These are phyloP conservation scores for Gasterosteus nipponicus DNA, from an alignment of 2,113 vertebrate genomes.

Conservation along the genomic window DNA sequence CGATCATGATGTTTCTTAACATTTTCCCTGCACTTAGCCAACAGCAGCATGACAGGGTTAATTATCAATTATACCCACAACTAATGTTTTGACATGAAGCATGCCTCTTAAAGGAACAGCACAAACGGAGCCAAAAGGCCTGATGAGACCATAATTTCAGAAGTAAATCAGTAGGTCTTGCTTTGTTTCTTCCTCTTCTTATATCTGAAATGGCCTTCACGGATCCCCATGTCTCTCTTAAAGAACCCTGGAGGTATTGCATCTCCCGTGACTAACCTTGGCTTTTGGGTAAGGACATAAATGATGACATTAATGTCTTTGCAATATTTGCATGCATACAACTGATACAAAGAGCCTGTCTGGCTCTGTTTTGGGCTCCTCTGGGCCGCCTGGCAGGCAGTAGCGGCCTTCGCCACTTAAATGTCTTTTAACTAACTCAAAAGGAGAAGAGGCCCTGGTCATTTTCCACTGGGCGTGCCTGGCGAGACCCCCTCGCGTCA, in stretches of 20 bases:
- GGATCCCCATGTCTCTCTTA: constrained; percentile 51
- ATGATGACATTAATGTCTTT: constrained; percentile 81
- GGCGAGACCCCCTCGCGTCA: not conserved
- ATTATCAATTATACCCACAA: not conserved
- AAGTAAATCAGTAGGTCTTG: not conserved
- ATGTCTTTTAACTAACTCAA: constrained; percentile 52
- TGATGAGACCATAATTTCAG: not conserved
- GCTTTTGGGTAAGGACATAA: constrained; percentile 74
- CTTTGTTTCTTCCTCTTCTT: not conserved
- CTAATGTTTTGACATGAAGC: not conserved
- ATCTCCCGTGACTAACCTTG: constrained; percentile 75
- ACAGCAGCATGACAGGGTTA: not conserved
- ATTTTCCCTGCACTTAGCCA: not conserved
- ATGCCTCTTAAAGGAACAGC: not conserved
- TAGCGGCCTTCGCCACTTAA: constrained; percentile 57
- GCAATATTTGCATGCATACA: constrained; percentile 77
- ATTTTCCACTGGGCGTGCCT: constrained; percentile 2
- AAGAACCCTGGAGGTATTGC: constrained; percentile 69
- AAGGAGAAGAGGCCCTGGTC: constrained; percentile 38
- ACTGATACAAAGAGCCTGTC: constrained; percentile 72
- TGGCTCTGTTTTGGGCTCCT: constrained; percentile 70
- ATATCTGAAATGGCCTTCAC: not conserved
- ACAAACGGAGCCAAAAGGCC: not conserved
- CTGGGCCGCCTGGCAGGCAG: constrained; percentile 59
- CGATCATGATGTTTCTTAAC: not conserved